A percentile compares a stretch with the other conserved stretches of the same genome.
phyloP scores from a whole-genome alignment of 2,888 invertebrate species.

The Onchidella celtica region DNA sequence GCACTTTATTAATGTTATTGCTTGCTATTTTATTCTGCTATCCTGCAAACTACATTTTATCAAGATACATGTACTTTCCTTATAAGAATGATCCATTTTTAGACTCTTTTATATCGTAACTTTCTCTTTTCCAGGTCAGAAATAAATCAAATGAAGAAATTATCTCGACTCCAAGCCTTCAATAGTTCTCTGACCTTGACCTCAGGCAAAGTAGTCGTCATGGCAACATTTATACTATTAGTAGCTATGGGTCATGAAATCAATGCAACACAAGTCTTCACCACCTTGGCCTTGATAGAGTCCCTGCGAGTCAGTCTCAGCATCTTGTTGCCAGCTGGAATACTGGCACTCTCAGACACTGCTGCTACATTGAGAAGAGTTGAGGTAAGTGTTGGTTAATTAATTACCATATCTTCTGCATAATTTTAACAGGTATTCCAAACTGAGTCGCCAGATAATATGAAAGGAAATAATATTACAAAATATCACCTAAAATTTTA shows the following conservation, averaged over 20 bases:
- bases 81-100: too few relatives aligned
- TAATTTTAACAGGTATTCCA: too few relatives aligned
- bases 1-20: background rate
- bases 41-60: too few relatives aligned
- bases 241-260: conserved; percentile 54
- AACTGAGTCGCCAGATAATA: too few relatives aligned
- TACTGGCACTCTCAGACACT: conserved; percentile 61
- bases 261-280: conserved; percentile 58
- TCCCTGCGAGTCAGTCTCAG: conserved; percentile 62
- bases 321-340: conserved; percentile 64
- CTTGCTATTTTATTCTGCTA: background rate
- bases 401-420: too few relatives aligned
- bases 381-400: conserved; percentile 59
- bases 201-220: conserved; percentile 65
- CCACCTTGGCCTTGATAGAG: conserved; percentile 64
- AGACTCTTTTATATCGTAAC: background rate
- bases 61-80: too few relatives aligned
- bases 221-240: conserved; percentile 60
- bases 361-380: conserved; percentile 57
- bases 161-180: conserved; percentile 57
- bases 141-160: conserved; percentile 52
- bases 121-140: conserved; percentile 51
- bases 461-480: background rate
- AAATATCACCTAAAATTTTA: background rate
- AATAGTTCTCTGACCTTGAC: conserved; percentile 63